A percentile compares a stretch with the other conserved stretches of the same genome.
phyloP scores from a whole-genome alignment of 1,140 invertebrate species.

The Drosophila ohnishii region DNA sequence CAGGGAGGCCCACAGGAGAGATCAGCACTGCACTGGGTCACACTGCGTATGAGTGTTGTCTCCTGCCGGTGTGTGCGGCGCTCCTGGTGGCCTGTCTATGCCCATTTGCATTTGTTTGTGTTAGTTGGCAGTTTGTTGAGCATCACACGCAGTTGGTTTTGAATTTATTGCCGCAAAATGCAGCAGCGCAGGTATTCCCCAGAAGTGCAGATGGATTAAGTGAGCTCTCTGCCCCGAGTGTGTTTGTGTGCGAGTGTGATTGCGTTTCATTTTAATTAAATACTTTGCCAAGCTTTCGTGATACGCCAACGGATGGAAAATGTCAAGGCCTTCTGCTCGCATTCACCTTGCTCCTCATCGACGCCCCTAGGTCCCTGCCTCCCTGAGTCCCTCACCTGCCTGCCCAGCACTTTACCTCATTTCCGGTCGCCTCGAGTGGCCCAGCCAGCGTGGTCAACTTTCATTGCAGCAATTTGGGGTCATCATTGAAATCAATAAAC shows the following conservation, averaged over 20 bases:
- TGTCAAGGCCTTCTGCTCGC: slow-evolving; percentile 35
- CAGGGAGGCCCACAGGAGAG: slow-evolving; percentile 53
- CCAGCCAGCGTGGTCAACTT: slow-evolving; percentile 34
- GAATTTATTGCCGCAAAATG: slow-evolving; percentile 73
- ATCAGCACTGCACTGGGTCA: slow-evolving; percentile 60
- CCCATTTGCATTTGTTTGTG: slow-evolving; percentile 33
- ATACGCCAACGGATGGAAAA: slow-evolving; percentile 14
- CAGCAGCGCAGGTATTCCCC: slow-evolving; percentile 48
- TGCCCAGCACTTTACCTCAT: slow-evolving; percentile 3
- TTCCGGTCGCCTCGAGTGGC: slow-evolving; percentile 22
- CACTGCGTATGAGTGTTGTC: slow-evolving; percentile 41
- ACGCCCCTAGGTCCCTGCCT: background rate
- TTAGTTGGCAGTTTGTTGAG: slow-evolving; percentile 75
- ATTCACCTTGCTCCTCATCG: slow-evolving; percentile 17
- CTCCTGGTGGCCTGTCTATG: slow-evolving; percentile 19
- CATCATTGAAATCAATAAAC: slow-evolving; percentile 57
- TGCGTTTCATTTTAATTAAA: slow-evolving; percentile 73
- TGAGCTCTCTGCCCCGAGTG: slow-evolving; percentile 20
- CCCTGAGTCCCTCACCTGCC: background rate
- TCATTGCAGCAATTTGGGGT: slow-evolving; percentile 53
- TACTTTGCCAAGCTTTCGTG: slow-evolving; percentile 41
- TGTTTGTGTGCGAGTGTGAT: slow-evolving; percentile 26
- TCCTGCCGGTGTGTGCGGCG: slow-evolving; percentile 11
- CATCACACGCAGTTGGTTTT: slow-evolving; percentile 65
- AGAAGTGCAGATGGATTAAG: slow-evolving; percentile 76